Evolutionary conservation across 2,113 vertebrate species (phyloP).

Genomic region (Charadrius vociferus): DNA sequence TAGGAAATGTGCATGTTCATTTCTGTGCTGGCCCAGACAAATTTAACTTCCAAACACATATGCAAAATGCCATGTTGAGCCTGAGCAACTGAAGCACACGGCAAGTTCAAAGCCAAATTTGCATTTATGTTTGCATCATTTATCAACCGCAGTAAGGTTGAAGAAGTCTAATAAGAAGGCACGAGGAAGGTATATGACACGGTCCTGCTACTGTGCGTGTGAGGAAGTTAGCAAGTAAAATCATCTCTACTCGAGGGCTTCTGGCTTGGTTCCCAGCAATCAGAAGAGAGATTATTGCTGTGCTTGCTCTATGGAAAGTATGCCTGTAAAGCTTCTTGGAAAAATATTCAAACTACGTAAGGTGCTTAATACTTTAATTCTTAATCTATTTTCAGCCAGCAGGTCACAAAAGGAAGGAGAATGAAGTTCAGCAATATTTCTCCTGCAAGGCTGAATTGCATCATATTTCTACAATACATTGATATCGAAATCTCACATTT

Average conservation of each 20-base stretch:
- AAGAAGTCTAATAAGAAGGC: not conserved
- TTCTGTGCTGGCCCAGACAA: not conserved
- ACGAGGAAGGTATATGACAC: not conserved
- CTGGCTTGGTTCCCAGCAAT: not conserved
- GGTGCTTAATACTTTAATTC: not conserved
- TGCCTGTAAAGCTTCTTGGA: not conserved
- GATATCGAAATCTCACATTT: not conserved
- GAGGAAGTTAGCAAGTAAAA: not conserved
- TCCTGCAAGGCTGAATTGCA: not conserved
- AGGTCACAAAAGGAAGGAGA: not conserved
- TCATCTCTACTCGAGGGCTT: not conserved
- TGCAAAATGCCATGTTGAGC: not conserved
- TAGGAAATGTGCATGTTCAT: not conserved
- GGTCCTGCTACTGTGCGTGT: not conserved
- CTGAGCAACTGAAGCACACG: not conserved
- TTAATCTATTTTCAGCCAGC: not conserved
- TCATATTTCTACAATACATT: not conserved
- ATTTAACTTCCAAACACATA: slow-evolving; percentile 44
- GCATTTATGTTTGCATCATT: not conserved
- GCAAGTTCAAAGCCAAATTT: not conserved
- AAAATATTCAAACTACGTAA: not conserved
- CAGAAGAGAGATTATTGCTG: not conserved
- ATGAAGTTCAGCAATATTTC: not conserved
- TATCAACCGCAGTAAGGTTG: not conserved
- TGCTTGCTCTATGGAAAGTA: not conserved